Evolutionary conservation across 30 jellyfish, hydroid and myxozoan species (phyloP), one percentile per base, ranked within the genome.

Genomic region (Rhopilema esculentum): DNA sequence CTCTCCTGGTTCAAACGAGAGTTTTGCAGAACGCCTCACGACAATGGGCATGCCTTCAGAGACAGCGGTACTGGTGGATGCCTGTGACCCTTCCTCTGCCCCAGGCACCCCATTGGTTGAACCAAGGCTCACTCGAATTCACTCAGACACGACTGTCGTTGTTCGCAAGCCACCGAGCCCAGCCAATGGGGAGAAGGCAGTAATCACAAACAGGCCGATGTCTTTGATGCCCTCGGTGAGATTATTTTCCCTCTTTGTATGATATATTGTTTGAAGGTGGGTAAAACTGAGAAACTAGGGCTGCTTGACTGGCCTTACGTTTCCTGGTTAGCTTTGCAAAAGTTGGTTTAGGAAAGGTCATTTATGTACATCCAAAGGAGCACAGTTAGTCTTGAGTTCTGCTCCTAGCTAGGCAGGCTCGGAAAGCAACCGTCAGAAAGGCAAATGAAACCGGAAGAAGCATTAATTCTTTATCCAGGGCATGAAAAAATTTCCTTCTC

Each of bases 1-100:
- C 6, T 40, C 57, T 6, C 57, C 57, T 40, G 92, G 86, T 27
- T 77, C 96, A n/a, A 49, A 89, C 71, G 87, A 74, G 82, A 79
- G 97, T 61, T 80, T 78, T 66, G 97, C 97, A 15, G 97, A 89
- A 48, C 88, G 94, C 33, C 33, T 89, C 71, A 81, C 85, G 25
- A 49, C 74, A 76, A 82, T 81, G 86, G 97, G 97, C 1, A 89
- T 89, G 97, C 97, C 97, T 8, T 25, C 73, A 22, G 49, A 89
- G 57, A 67, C 97, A 0, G 75, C 94, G 22, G 97, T 70, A 9
- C 76, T 89, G 20, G 97, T 89, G 15, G 97, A 89, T 73, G 97
- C 97, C 32, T 89, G 93, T 61, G 97, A 89, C 50, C 90, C 96
- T 28, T 75, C 86, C 4, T 75, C 94, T 24, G 68, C 61, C 25